Evolutionary conservation across 1,140 invertebrate species (phyloP), one percentile per base, ranked within the genome.

Genomic region (Halyomorpha halys): DNA sequence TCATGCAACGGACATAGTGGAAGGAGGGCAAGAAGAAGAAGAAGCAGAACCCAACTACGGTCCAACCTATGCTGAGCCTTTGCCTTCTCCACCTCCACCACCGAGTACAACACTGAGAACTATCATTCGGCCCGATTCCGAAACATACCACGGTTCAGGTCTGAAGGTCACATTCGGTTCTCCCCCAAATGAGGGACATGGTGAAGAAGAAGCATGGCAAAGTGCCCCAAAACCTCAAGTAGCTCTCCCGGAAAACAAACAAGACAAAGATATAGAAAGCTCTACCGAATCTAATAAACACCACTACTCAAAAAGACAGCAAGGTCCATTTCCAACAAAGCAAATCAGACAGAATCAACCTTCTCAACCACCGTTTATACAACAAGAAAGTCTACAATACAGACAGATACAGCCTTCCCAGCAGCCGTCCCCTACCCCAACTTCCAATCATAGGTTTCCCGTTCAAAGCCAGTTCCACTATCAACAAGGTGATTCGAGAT

Each of bases 111-210:
- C 89, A 3, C 73, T 90, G 44, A 78, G 89, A 72, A 84, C 89
- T 0, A 86, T 92, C 27, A 91, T 92, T 56, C 83, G 85, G 68
- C 89, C 89, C 0, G 88, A 91, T 68, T 90, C 87, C 6, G 88
- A 91, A 72, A 78, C 82, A 23, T 90, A 86, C 69, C 87, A 90
- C 69, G 70, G 70, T 25, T 66, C 66, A 23, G 68, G 71, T 9
- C 54, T 69, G n/a, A 66, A 65, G 60, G 67, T 71, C 15, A 70
- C 70, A 16, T 71, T 69, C 65, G 68, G 65, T 21, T 70, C 54
- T 60, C 60, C 66, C 2, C 30, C 56, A 19, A 8, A 11, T 16
- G 19, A 27, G 2, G 65, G 60, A 59, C 44, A 60, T 59, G 63
- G 63, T 34, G 61, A 44, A n/a, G 69, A 64, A 44, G 59, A 66